Evolutionary conservation across 2,888 invertebrate species (phyloP).

Genomic region (Fabriciana adippe): DNA sequence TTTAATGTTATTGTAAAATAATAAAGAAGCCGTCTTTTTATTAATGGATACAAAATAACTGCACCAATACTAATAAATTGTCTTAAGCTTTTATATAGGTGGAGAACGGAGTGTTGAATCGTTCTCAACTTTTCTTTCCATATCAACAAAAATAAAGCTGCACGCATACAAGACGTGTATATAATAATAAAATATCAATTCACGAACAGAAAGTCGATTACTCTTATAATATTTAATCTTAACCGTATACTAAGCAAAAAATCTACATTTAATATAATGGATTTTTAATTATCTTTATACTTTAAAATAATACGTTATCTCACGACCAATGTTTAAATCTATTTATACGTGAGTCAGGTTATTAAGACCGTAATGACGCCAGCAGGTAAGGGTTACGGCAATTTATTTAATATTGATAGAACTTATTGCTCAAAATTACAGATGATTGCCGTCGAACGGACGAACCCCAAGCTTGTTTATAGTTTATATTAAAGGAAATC

Average conservation of each 20-base stretch:
- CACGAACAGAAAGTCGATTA: too few species aligned
- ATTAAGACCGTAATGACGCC: slow-evolving; percentile 40
- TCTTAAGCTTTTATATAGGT: too few species aligned
- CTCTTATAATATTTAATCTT: neutral
- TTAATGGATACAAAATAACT: neutral
- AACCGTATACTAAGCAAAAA: neutral
- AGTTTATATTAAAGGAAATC: slow-evolving; percentile 45
- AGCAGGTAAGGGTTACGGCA: slow-evolving; percentile 55
- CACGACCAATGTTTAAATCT: slow-evolving; percentile 5
- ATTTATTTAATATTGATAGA: slow-evolving; percentile 78
- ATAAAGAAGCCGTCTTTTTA: slow-evolving; percentile 1
- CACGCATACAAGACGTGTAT: too few species aligned
- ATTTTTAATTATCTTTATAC: slow-evolving; percentile 3
- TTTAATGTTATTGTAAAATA: slow-evolving; percentile 14
- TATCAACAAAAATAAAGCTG: too few species aligned
- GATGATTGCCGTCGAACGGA: slow-evolving; percentile 63
- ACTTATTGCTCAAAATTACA: slow-evolving; percentile 77
- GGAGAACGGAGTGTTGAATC: too few species aligned
- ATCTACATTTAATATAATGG: neutral
- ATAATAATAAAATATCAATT: too few species aligned
- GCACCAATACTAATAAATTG: too few species aligned
- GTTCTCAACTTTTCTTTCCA: too few species aligned
- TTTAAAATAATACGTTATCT: slow-evolving; percentile 18
- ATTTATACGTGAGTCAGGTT: slow-evolving; percentile 1
- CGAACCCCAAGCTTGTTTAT: slow-evolving; percentile 53